Evolutionary conservation across 2,113 vertebrate species (phyloP).

Genomic region (Mesembrinibis cayennensis): DNA sequence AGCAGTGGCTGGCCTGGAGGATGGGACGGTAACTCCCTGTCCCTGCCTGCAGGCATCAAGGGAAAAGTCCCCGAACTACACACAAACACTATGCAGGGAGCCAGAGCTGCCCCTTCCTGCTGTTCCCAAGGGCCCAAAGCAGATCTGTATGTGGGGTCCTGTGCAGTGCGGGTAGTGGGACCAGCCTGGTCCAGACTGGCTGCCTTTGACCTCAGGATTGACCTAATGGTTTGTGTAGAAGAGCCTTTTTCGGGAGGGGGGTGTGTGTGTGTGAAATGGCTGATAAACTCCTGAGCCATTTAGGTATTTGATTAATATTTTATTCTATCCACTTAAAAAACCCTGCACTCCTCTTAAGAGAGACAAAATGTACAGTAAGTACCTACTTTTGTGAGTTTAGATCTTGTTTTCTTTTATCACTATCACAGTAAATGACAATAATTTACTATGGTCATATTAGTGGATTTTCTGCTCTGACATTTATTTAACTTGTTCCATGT

Average conservation of each 20-base stretch:
- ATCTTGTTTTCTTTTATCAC: neutral
- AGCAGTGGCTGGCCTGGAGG: neutral
- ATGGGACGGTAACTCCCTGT: rapidly evolving
- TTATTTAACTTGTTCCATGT: neutral
- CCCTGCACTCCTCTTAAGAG: neutral
- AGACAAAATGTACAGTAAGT: neutral
- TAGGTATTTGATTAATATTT: neutral
- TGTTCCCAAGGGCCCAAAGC: neutral
- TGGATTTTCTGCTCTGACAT: neutral
- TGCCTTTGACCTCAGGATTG: neutral
- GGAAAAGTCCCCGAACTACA: neutral
- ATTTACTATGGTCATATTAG: neutral
- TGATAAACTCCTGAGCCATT: neutral
- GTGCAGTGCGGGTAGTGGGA: rapidly evolving
- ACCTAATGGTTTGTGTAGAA: neutral
- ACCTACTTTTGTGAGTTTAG: neutral
- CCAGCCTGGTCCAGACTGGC: neutral
- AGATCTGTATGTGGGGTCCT: neutral
- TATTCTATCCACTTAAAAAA: neutral
- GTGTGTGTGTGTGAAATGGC: neutral
- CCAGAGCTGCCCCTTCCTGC: neutral
- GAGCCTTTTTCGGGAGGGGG: neutral
- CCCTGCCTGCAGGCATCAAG: neutral
- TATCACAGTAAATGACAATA: neutral
- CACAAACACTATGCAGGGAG: rapidly evolving